Evolutionary conservation across 2,113 vertebrate genomes (phyloP), one percentile per base, ranked within the genome.

Genomic region (Nycticryphes semicollaris): DNA sequence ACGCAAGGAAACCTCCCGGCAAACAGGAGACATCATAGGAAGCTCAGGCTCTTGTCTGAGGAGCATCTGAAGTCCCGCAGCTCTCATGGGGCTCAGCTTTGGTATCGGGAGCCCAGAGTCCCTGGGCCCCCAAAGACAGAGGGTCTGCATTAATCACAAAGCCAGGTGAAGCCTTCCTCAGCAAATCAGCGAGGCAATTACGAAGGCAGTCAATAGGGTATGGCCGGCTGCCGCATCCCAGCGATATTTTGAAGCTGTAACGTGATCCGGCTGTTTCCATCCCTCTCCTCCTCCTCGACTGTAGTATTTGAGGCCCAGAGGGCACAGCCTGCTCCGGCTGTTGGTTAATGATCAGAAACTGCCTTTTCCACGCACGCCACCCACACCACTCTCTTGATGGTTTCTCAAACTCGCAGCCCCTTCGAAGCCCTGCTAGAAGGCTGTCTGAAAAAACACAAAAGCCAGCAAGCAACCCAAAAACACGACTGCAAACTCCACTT

Each of bases 151-250:
- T 98, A 97, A 98, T 97, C 97, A 97, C 94, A 95, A 90, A 97
- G 98, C 76, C 96, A 98, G 97, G 98, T 97, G 97, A 97, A 98
- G 97, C 96, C 97, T 97, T 90, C 94, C 94, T 96, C 72, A 97
- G 98, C 97, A 97, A 97, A 98, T 97, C 97, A 97, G 98, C 97
- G 82, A 94, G 59, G 97, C 98, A 98, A 98, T 98, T 98, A 98
- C 91, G 95, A 97, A 96, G 98, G 77, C 94, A 98, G 97, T 97
- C 97, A 93, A 97, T 97, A 96, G 96, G 28, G 43, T 88, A 93
- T 96, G 90, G 93, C 96, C 97, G 95, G 97, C 97, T 94, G 97
- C 97, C 77, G 91, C 90, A 95, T 96, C 96, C 96, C 79, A 93
- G 96, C 35, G 95, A 98, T 97, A 95, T 96, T 97, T 97, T 93